A percentile compares a stretch with the other conserved stretches of the same genome.
These are phyloP conservation scores for Phylloscopus whistleri DNA, from an alignment of 2,113 vertebrate species.

Conservation along the genomic window DNA sequence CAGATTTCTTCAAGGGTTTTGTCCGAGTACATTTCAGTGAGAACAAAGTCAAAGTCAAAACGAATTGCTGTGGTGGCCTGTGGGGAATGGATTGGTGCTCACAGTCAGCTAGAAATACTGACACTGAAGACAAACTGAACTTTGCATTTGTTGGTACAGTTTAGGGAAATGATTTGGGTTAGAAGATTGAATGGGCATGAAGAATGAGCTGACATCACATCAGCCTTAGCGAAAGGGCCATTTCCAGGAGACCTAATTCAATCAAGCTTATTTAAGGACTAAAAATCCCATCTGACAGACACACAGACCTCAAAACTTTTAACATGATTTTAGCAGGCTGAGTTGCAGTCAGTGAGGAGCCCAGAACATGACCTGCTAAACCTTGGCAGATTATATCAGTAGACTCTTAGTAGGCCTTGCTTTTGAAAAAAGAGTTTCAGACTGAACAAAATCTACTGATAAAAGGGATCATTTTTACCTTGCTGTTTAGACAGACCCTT, in stretches of 20 bases:
- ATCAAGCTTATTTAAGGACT: constrained; percentile 4
- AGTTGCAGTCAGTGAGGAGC: not conserved
- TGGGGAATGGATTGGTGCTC: not conserved
- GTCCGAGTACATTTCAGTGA: not conserved
- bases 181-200: not conserved
- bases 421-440: not conserved
- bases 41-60: not conserved
- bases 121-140: not conserved
- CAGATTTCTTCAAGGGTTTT: not conserved
- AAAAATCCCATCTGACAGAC: not conserved
- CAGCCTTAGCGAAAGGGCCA: not conserved
- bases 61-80: not conserved
- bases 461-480: not conserved
- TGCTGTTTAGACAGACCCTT: not conserved
- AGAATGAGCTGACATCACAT: not conserved
- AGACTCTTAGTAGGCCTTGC: not conserved
- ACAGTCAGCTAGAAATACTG: not conserved
- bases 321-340: not conserved
- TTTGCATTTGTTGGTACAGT: not conserved
- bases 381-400: not conserved
- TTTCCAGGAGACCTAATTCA: not conserved
- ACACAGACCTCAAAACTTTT: not conserved
- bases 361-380: constrained; percentile 6
- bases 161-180: not conserved
- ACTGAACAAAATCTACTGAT: not conserved